Evolutionary conservation across 2,113 vertebrate genomes (phyloP), one percentile per base, ranked within the genome.

Genomic region (Ophthalmotilapia sp.): DNA sequence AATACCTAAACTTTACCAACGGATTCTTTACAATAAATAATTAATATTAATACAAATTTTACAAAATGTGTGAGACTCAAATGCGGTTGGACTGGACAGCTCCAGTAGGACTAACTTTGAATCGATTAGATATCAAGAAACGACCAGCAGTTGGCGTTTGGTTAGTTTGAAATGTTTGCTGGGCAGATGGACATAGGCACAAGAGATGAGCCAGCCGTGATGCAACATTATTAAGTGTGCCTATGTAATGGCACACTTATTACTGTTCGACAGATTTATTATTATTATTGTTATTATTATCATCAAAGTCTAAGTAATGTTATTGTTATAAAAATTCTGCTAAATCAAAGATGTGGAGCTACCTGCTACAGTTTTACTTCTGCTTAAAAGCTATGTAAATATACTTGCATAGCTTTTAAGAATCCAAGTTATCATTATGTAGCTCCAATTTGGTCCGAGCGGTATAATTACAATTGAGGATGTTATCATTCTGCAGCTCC

Each of bases 331-430:
- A 68, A 21, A 21, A 8, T 21, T 68, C 10, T 68, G 62, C 19
- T 21, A 68, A 38, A 2, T 68, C 33, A 40, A 68, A 68, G 33
- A 38, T 2, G 33, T 68, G 62, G 33, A n/a, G 33, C 62, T 38
- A 38, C 19, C 33, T 38, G 19, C 62, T 68, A 13, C 33, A 68
- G 33, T 38, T 68, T 38, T 68, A 21, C 6, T 21, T 40, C 11
- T 38, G 33, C 11, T 68, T 68, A 68, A 68, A 68, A 68, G 19
- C 33, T 68, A 68, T 68, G 19, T 68, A 68, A 68, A 38, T 21
- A 38, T 38, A 13, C 62, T 68, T 38, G 15, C 33, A 38, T 38
- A 68, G 33, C 33, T 38, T 68, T 38, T 68, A 65, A 68, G 33
- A 38, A 13, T 68, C 33, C 0, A 38, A 21, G 10, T 68, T 38